Evolutionary conservation across 2,888 invertebrate genomes (phyloP), one percentile per base, ranked within the genome.

Genomic region (Argyresthia goedartella): DNA sequence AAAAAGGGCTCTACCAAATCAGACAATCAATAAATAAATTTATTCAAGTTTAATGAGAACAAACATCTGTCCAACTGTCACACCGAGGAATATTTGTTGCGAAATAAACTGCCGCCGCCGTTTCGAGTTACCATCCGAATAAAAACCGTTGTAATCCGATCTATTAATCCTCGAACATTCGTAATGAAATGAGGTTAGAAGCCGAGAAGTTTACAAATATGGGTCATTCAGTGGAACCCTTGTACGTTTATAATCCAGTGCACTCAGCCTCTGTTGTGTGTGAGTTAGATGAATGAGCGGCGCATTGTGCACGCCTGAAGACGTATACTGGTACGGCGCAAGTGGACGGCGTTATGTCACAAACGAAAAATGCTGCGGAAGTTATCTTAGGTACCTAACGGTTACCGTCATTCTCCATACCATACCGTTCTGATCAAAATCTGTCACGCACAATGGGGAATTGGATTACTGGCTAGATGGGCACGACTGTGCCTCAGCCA

Each of bases 281-380:
- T 36, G 62, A 66, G 63, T 67, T 71, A 70, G 67, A 74, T 66
- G 67, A 71, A 74, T 71, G 67, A 66, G 61, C 53, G 59, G 36
- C 36, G 35, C 48, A 48, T 55, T 57, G 61, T 59, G 57, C 10
- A 9, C 39, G 39, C 10, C n/a, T n/a, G 39, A 1, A 11, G 39
- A 39, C 4, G 39, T n/a, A 9, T 3, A 9, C 9, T 39, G 39
- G 39, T 39, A 2, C 10, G 39, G 39, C 39, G n/a, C 39, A 39
- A 39, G 39, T 39, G 39, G 39, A 39, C 8, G 39, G 39, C 25
- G 25, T 25, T 25, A 25, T 25, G 25, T 25, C 25, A 25, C 25
- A 25, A 25, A 2, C 25, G 25, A 25, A 4, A 25, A 25, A 4
- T 25, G 25, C n/a, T n/a, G n/a, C n/a, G n/a, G n/a, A n/a, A n/a